Evolutionary conservation across 2,888 invertebrate genomes (phyloP), one percentile per base, ranked within the genome.

Genomic region (Busseola fusca): DNA sequence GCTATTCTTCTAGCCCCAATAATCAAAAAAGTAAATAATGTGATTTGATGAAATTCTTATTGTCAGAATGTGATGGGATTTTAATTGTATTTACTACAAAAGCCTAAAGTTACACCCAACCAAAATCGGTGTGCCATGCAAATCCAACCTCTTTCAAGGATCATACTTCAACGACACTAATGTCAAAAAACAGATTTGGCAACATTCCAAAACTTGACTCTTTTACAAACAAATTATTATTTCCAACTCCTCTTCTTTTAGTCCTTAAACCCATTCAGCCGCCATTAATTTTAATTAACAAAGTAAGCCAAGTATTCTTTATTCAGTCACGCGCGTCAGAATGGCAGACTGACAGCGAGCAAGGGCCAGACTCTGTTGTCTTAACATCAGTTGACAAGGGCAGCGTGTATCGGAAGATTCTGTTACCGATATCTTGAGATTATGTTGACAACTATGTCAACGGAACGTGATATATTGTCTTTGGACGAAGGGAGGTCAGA

Each of bases 331-430:
- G 30, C 40, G 18, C 10, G 4, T 9, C 56, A 54, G 63, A 65
- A 81, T 76, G 81, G 64, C 60, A n/a, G 64, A 9, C 59, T 10
- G 59, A 57, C 40, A 56, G 27, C 64, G 40, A 57, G 50, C 30
- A 50, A 68, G 58, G 64, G 65, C 52, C 56, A 59, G 64, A 67
- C 70, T n/a, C 5, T 71, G 54, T 81, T 71, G 64, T 65, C 48
- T 45, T 37, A 50, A 64, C 63, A 57, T 68, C 45, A 65, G 72
- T 81, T 81, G 81, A 72, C 81, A 81, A 78, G 63, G 81, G 34
- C 65, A 76, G n/a, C n/a, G 12, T 58, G 56, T 75, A 80, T 81
- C 67, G 25, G 70, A 58, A 70, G 78, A 78, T 76, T 66, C 56
- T 65, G 67, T 62, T 70, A n/a, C 66, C 30, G 37, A 70, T 67